Percentiles rank a stretch among this genome's conserved stretches.
Conservation (phyloP, 1,140 invertebrate species). For the Whitmania pigra region DNA sequence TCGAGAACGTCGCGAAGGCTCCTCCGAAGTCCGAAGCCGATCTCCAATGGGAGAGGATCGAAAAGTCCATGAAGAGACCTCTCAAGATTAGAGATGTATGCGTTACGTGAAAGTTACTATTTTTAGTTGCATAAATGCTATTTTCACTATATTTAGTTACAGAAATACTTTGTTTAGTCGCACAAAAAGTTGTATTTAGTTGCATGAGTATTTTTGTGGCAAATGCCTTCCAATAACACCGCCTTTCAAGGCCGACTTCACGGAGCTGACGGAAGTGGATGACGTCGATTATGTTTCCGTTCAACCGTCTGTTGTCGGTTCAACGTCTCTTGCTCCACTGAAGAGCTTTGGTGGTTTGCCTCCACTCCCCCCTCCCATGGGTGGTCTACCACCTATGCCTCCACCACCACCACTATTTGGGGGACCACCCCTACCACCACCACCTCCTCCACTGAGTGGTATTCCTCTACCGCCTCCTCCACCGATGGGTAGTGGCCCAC, state of each 20-base stretch:
- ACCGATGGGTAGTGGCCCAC: constrained; percentile 25
- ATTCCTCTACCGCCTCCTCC: constrained; percentile 41
- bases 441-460: constrained; percentile 27
- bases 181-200: constrained; percentile 38
- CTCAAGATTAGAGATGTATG: constrained; percentile 76
- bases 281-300: constrained; percentile 5
- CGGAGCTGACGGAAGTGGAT: constrained; percentile 14
- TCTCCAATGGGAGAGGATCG: constrained; percentile 82
- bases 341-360: neutral
- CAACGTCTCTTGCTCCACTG: neutral
- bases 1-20: constrained; percentile 29
- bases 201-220: constrained; percentile 28
- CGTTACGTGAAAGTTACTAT: constrained; percentile 47
- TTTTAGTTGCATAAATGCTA: constrained; percentile 37
- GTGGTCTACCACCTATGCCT: constrained; percentile 20
- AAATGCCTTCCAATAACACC: constrained; percentile 19
- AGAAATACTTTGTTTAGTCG: constrained; percentile 34
- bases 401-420: constrained; percentile 38
- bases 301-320: neutral
- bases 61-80: constrained; percentile 64
- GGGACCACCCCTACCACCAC: constrained; percentile 30
- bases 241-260: constrained; percentile 15
- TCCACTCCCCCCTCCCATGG: neutral
- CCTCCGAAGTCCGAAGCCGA: constrained; percentile 70
- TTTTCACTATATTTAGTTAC: constrained; percentile 34